Evolutionary conservation across 2,888 invertebrate genomes (phyloP).

Genomic region (Acleris holmiana): DNA sequence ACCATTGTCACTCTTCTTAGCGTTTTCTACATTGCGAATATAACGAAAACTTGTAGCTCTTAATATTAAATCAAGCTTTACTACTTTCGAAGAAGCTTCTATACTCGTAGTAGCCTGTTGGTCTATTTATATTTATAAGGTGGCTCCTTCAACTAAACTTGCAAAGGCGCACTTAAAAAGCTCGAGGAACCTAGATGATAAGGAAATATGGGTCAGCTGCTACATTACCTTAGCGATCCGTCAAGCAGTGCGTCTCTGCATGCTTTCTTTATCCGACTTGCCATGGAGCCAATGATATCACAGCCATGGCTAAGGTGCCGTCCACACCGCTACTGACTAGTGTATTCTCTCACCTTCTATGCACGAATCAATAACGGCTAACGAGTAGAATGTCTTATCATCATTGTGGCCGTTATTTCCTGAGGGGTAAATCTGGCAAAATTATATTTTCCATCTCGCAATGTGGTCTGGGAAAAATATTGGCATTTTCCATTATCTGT

Average conservation of each 20-base stretch:
- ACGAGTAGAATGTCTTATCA: conserved; percentile 63
- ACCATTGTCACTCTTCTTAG: conserved; percentile 44
- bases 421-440: conserved; percentile 81
- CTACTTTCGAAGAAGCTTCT: conserved; percentile 23
- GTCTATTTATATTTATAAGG: conserved; percentile 17
- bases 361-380: conserved; percentile 75
- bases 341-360: conserved; percentile 59
- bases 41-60: conserved; percentile 24
- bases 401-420: conserved; percentile 81
- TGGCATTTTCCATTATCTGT: conserved; percentile 57
- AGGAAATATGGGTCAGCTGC: conserved; percentile 9
- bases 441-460: conserved; percentile 56
- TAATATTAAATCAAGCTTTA: conserved; percentile 30
- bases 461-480: conserved; percentile 60
- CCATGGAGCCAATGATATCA: conserved; percentile 18
- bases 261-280: conserved; percentile 33
- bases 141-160: conserved; percentile 39
- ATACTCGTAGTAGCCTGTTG: conserved; percentile 15
- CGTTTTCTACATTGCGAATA: conserved; percentile 35
- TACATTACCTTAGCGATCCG: not conserved
- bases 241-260: conserved; percentile 41
- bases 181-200: conserved; percentile 4
- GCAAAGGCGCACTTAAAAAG: conserved; percentile 45
- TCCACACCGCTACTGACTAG: conserved; percentile 61
- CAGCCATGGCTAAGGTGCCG: conserved; percentile 62